Base-by-base conservation (phyloP, 1,140 invertebrate species). In the Tribolium castaneum region DNA sequence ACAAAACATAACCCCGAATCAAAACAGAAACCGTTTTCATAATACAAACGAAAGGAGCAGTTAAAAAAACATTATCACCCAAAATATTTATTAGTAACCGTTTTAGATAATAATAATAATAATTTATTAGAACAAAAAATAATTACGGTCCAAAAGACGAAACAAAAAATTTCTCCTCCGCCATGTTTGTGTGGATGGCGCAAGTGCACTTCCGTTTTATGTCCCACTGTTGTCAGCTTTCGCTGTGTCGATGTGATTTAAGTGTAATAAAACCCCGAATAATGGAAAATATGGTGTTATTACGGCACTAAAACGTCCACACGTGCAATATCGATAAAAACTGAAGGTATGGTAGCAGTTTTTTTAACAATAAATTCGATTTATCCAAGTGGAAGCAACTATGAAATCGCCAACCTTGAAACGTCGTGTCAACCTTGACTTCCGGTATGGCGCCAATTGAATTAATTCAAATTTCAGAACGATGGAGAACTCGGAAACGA, bases 201-300 rank as follows among this genome's bases (percentile, higher is more conserved):
- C 30, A 39, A 35, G 22, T 75, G 14, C 16, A 56, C 19, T 56
- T 56, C 71, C 71, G 45, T 7, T 30, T 30, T 10, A 13, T 70
- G 70, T 72, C 80, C 81, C 84, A 82, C 80, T 85, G 84, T 85
- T 85, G 84, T 85, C 84, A 84, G 77, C 84, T 85, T 82, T 85
- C 80, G 51, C 39, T 73, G 73, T 74, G 25, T 78, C 7, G n/a
- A 52, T 59, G 66, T 66, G 70, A 35, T 59, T 73, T 59, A 35
- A 49, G 6, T 45, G 14, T 14, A 34, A 62, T 73, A 59, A 30
- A 59, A 62, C 75, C 59, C 75, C 74, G 50, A 75, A 73, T 77
- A 80, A 81, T 83, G 76, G 50, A 76, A 75, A 30, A 78, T 79
- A 35, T 30, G 7, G 7, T 30, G 10, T 45, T 14, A 50, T 25